Base-by-base conservation (phyloP, 1,140 invertebrate species). In the Sitophilus oryzae region DNA sequence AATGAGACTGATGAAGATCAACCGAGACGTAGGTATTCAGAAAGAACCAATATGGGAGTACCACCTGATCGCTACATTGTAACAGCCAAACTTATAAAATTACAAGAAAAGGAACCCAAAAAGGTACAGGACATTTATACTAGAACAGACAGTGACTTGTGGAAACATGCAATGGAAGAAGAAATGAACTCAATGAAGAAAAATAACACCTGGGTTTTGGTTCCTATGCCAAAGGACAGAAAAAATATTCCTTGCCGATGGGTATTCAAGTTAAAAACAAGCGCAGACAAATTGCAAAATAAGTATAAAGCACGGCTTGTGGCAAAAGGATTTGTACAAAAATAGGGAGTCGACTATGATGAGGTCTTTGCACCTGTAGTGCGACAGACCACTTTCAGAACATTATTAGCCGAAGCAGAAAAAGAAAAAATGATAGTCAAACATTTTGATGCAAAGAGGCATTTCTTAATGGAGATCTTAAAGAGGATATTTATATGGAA, bases 281-380 rank as follows among this genome's bases (percentile, higher is more conserved):
- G 3, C n/a, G 2, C 23, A 10, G 36, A 42, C 8, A 19, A 5
- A 14, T 3, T n/a, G n/a, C 18, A 15, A 14, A 4, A 21, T 30
- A 52, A 20, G 22, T 40, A 47, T 38, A 47, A 47, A 23, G 35
- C 44, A 18, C 6, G 52, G 11, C 30, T 47, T 10, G 44, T 54
- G 6, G 42, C 43, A 9, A 74, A 61, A 23, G 48, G 48, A 23
- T 51, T 51, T 18, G 14, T 22, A 2, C 20, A 51, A 41, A 66
- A 60, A 42, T 42, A 58, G 41, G 69, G 66, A 38, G 48, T 69
- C 2, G 73, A 76, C 45, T 70, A 62, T 49, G 41, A 58, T 5
- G 70, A 71, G 34, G 60, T 64, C 11, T 70, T 55, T 46, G 54
- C 48, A 8, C 48, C 69, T 58, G 66, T 67, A 1, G 52, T 65